Base-by-base conservation (phyloP, 2,113 vertebrate species). In the Gorilla gorilla region DNA sequence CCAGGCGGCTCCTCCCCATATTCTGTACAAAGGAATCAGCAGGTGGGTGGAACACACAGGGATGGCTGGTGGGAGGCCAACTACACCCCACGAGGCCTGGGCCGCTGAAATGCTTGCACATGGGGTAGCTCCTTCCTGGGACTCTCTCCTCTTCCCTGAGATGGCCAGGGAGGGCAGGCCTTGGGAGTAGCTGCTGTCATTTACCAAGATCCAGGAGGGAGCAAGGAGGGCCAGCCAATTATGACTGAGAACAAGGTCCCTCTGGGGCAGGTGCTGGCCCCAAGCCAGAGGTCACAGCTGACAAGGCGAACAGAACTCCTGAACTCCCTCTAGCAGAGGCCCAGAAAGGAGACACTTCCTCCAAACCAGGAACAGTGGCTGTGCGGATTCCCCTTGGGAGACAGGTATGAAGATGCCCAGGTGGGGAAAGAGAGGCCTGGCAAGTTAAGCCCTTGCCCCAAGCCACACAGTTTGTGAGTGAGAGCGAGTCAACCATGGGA, bases 101-200 rank as follows among this genome's bases (percentile, higher is more conserved):
- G 35, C 0, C 0, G 0, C 64, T 25, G 76, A 66, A 38, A 12
- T 0, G 4, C 38, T 18, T 0, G 1, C 4, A 35, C 45, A 50
- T 2, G 11, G 10, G 10, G 9, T 64, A 25, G 40, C 6, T 8
- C 57, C 30, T 48, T 72, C 30, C 66, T 70, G 27, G 64, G 30
- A 2, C 66, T 61, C 79, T 45, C 59, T 82, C 45, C 73, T 57
- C 32, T 45, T n/a, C 38, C 52, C 66, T 52, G 38, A 75, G 64
- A 75, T 3, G 17, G n/a, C 13, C 20, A 27, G 45, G 11, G 20
- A 52, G 52, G 38, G 22, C 17, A 50, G 59, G 30, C 38, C 59
- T 23, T 4, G 50, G 40, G 16, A 79, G 75, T 45, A 80, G 50
- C 57, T 43, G 70, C 52, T 50, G 64, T 52, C 59, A 23, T 17